Base-by-base conservation (phyloP, 2,888 invertebrate genomes). In the Zygaena filipendulae region DNA sequence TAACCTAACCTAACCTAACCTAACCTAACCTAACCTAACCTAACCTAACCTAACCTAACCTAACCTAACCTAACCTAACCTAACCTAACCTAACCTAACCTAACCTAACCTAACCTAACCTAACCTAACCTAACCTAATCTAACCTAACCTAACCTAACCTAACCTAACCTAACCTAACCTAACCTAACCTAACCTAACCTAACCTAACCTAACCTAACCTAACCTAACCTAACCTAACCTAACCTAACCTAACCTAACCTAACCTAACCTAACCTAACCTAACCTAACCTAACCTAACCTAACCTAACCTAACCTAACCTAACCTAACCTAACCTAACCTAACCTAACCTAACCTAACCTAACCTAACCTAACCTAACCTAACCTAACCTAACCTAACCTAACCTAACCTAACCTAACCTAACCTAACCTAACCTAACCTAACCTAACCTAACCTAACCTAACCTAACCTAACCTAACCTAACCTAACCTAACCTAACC, bases 51-150 rank as follows among this genome's bases (percentile, higher is more conserved):
- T 30, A 30, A 33, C 33, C 30, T 28, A 29, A 34, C 34, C 28
- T 32, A 33, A 30, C 30, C 31, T 31, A 32, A 32, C 30, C 32
- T 32, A 35, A 35, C 38, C 35, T 35, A 38, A 35, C 38, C 38
- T 33, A 35, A 35, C 37, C 35, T 32, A 38, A 33, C 39, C 36
- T 36, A 39, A 36, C 39, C 39, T 36, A 34, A 38, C 38, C 38
- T 38, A 39, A 38, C 38, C 35, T 38, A 38, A 38, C 35, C 35
- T 33, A 35, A 35, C 33, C 35, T 29, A 35, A 31, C 31, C 29
- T 32, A 31, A 31, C 31, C 31, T 31, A 35, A 32, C 35, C 32
- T 32, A 36, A 32, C 35, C 30, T 21, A 27, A 21, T 21, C 21
- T 21, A 27, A 27, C 27, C 27, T 21, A 27, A 27, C 27, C 21